Base-by-base conservation (phyloP, 1,140 invertebrate genomes). In the Caenorhabditis brenneri region DNA sequence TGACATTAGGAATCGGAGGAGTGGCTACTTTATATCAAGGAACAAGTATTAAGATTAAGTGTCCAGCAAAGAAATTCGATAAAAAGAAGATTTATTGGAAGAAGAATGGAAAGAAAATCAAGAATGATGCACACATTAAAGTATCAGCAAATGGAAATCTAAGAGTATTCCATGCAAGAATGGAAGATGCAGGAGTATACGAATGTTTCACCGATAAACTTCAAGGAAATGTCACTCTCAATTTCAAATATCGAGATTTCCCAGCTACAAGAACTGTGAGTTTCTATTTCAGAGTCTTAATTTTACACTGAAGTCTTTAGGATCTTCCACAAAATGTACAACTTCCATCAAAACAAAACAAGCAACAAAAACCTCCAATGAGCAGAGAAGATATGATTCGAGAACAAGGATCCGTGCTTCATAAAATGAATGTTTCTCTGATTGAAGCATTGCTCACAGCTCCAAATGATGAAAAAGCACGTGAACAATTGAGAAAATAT, bases 81-180 rank as follows among this genome's bases (percentile, higher is more conserved):
- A 87, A 87, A 22, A 78, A 84, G 16, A 85, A 84, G 78, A 87
- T 90, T 65, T 81, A 83, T 65, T 90, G 89, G 89, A 88, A 87
- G 3, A 91, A 90, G 48, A 85, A 90, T 83, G 89, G 89, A 12
- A 36, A 84, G 36, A 85, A 81, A 27, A 55, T 90, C n/a, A 60
- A 55, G 31, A 90, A 91, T 82, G 87, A 86, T 80, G 88, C 87
- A n/a, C 89, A 89, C 42, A 87, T 90, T 2, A 91, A 91, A 88
- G 88, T 90, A 12, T 89, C 88, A 24, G 60, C 83, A 60, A 90
- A 90, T 81, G 89, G 89, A 24, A 90, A 90, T 27, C 83, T 90
- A 16, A 46, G 89, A 51, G 90, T 90, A 27, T 91, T 90, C 84
- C 87, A 91, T 79, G 88, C 89, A 22, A 79, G 85, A 39, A 84